Base-by-base conservation (phyloP, 1,140 invertebrate genomes). In the Drosophila rhopaloa region DNA sequence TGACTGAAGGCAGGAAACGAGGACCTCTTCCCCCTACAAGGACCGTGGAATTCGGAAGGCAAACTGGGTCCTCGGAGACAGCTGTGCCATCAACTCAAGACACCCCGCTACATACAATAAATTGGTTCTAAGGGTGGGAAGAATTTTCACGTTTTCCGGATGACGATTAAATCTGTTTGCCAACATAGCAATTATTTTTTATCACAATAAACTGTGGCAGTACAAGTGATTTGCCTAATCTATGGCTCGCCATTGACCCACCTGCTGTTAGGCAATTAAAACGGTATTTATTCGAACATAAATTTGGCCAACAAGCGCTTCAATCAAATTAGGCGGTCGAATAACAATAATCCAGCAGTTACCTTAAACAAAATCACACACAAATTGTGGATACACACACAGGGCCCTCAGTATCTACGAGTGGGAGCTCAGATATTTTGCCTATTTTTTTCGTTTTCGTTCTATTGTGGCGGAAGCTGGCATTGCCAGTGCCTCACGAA, bases 381-480 rank as follows among this genome's bases (percentile, higher is more conserved):
- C 48, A 40, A 71, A 35, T 38, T 48, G 46, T 48, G 53, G 56
- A 63, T 70, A 60, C 62, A 68, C 54, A 61, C 61, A 75, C 41
- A 55, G 63, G 60, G 60, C 59, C 60, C 59, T 68, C 58, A 60
- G 55, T 44, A 72, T 66, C 60, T 66, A 63, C 19, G 59, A 61
- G 58, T 80, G 59, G 48, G 58, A 38, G 51, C 59, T 65, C 55
- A 83, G 57, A 74, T 61, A 70, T 82, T 78, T 75, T 55, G 81
- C 80, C 80, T 79, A 75, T 83, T 76, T 83, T 24, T 82, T 67
- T 65, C 46, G 19, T 46, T 63, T 75, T 75, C 65, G 68, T 70
- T 75, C 56, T 48, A 54, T 47, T 67, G 60, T 72, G 71, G 77
- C 80, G 81, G 80, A 83, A 80, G 76, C 80, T 83, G 62, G 46